Evolutionary conservation across 2,888 invertebrate genomes (phyloP).

Genomic region (Luffia ferchaultella): DNA sequence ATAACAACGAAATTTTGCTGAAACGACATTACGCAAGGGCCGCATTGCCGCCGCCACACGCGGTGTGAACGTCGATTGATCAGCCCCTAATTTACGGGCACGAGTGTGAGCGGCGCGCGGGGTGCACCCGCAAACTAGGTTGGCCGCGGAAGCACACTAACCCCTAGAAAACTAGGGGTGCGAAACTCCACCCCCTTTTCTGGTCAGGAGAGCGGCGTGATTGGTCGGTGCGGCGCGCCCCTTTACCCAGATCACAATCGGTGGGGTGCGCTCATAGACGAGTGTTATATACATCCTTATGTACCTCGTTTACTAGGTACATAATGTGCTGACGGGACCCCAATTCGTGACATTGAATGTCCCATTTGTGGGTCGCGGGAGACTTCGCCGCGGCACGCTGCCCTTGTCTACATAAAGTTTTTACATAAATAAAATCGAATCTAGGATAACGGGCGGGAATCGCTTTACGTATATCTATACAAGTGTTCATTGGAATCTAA

Average conservation of each 20-base stretch:
- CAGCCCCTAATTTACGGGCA: conserved; percentile 48
- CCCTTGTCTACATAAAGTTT: background rate
- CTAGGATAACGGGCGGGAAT: too few species aligned
- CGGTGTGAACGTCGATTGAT: conserved; percentile 40
- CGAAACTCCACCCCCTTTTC: conserved; percentile 66
- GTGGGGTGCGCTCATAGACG: conserved; percentile 65
- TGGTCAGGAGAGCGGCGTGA: conserved; percentile 62
- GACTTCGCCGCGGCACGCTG: background rate
- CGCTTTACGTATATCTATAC: too few species aligned
- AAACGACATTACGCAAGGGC: background rate
- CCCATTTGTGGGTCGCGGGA: background rate
- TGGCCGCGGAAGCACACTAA: conserved; percentile 67
- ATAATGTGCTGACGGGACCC: conserved; percentile 39
- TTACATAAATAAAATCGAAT: background rate
- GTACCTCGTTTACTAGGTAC: conserved; percentile 27
- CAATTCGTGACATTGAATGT: conserved; percentile 50
- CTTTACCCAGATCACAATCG: conserved; percentile 64
- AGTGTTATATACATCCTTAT: conserved; percentile 47
- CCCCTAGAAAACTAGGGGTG: conserved; percentile 68
- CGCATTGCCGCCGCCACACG: background rate
- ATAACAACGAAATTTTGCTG: too few species aligned
- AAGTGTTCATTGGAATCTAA: too few species aligned
- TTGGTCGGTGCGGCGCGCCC: conserved; percentile 52
- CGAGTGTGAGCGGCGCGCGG: conserved; percentile 23
- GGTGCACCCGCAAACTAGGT: conserved; percentile 53